Base-by-base conservation (phyloP, 2,888 invertebrate species). In the Chymomyza caudatula region DNA sequence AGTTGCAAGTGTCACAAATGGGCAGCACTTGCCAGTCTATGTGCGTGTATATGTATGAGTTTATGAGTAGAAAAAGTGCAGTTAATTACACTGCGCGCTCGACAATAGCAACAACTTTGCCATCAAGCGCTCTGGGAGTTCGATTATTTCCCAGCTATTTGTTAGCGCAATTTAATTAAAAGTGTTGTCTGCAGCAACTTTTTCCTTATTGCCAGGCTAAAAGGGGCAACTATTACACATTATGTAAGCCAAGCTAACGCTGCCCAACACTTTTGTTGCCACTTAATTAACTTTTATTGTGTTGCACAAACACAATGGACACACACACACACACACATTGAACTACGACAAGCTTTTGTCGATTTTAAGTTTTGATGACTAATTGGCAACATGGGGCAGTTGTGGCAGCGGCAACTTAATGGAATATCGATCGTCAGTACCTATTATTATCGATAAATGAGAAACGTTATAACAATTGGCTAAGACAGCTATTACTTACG, bases 361-460 rank as follows among this genome's bases (percentile, higher is more conserved):
- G 44, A 47, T 59, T 43, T 42, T n/a, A 43, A 37, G 13, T 22
- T 61, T 57, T 37, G 55, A 73, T 74, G 77, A 77, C 78, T 74
- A 74, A 74, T 74, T 74, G 66, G 52, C 55, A 60, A 55, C 29
- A 11, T 37, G 51, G 53, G 37, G 42, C 17, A 54, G 43, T n/a
- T n/a, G n/a, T n/a, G n/a, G n/a, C n/a, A n/a, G n/a, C n/a, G n/a
- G n/a, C 29, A 11, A 11, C 29, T 37, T 37, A 11, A 37, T 37
- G 52, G 54, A 55, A 63, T 81, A 86, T 79, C 86, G 78, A 86
- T 80, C 78, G 63, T 23, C 15, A 63, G 53, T 2, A 4, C 8
- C 2, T 11, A 11, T 65, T 60, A 77, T 69, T 78, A 86, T 86
- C 78, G 81, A 78, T 85, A 78, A 77, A 74, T 63, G 61, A 43